phyloP scores from a whole-genome alignment of 2,888 invertebrate species.

The Scaeva pyrastri region DNA sequence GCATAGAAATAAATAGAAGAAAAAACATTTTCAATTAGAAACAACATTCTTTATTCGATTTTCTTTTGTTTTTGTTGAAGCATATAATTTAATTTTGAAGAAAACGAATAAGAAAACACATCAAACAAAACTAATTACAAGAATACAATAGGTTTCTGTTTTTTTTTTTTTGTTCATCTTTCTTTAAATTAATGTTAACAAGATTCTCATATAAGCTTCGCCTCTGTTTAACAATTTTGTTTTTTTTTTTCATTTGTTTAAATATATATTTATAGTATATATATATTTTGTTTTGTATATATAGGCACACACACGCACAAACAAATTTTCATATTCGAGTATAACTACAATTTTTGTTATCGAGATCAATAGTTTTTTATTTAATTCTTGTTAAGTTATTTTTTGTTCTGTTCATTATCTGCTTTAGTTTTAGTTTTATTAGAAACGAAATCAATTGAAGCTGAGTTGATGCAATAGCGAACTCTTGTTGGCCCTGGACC shows the following conservation, averaged over 20 bases:
- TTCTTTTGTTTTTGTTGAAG: slow-evolving; percentile 48
- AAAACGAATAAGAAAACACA: slow-evolving; percentile 73
- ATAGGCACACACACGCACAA: slow-evolving; percentile 75
- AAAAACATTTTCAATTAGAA: slow-evolving; percentile 72
- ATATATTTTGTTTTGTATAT: slow-evolving; percentile 54
- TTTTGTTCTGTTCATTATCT: slow-evolving; percentile 68
- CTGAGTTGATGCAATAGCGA: slow-evolving; percentile 98
- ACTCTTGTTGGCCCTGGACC: slow-evolving; percentile 96
- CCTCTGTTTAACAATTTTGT: slow-evolving; percentile 45
- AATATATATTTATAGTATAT: slow-evolving; percentile 38
- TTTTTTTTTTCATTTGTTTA: slow-evolving; percentile 28
- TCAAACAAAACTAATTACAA: slow-evolving; percentile 61
- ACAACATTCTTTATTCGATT: slow-evolving; percentile 74
- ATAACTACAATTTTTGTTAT: slow-evolving; percentile 67
- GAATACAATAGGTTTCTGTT: slow-evolving; percentile 60
- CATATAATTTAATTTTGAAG: slow-evolving; percentile 61
- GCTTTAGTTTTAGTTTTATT: slow-evolving; percentile 77
- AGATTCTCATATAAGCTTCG: slow-evolving; percentile 59
- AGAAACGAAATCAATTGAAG: slow-evolving; percentile 84
- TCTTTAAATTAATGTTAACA: slow-evolving; percentile 64
- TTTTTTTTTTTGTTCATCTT: slow-evolving; percentile 32
- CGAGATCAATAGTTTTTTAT: slow-evolving; percentile 18
- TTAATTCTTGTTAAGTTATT: slow-evolving; percentile 31
- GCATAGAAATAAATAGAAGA: slow-evolving; percentile 20
- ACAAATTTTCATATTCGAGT: slow-evolving; percentile 73